Conservation (phyloP, 2,888 invertebrate species). For the Monochamus alternatus region DNA sequence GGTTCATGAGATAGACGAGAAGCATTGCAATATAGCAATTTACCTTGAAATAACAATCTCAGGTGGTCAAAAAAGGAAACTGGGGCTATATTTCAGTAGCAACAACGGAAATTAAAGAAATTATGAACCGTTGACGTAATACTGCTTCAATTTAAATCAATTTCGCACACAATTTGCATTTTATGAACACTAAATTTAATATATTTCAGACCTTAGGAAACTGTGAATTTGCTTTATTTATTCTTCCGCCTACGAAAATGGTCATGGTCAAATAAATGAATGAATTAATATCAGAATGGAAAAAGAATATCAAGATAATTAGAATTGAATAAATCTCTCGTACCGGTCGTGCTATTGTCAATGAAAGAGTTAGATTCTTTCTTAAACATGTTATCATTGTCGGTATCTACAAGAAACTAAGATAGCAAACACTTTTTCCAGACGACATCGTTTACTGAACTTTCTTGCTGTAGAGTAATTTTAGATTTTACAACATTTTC, state of each 20-base stretch:
- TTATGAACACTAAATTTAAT: neutral
- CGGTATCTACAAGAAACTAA: constrained; percentile 12
- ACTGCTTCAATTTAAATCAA: constrained; percentile 7
- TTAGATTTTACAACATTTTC: constrained; percentile 15
- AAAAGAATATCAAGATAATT: too few relatives aligned
- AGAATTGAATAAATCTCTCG: too few relatives aligned
- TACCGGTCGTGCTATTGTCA: too few relatives aligned
- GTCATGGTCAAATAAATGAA: neutral
- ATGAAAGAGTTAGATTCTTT: too few relatives aligned
- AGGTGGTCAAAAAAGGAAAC: constrained; percentile 1
- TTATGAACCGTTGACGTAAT: constrained; percentile 5
- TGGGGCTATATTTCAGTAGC: neutral
- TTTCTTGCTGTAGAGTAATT: constrained; percentile 3
- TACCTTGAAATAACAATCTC: neutral
- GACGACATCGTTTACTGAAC: constrained; percentile 11
- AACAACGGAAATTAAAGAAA: neutral
- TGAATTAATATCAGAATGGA: too few relatives aligned
- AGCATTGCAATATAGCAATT: too few relatives aligned
- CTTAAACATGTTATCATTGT: neutral
- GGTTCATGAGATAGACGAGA: too few relatives aligned
- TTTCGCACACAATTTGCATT: constrained; percentile 8
- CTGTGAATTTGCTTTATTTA: neutral
- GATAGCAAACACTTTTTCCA: neutral
- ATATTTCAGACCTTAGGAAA: neutral
- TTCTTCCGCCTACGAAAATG: neutral